phyloP scores from a whole-genome alignment of 2,888 invertebrate genomes.

The Ditylenchus weischeri region DNA sequence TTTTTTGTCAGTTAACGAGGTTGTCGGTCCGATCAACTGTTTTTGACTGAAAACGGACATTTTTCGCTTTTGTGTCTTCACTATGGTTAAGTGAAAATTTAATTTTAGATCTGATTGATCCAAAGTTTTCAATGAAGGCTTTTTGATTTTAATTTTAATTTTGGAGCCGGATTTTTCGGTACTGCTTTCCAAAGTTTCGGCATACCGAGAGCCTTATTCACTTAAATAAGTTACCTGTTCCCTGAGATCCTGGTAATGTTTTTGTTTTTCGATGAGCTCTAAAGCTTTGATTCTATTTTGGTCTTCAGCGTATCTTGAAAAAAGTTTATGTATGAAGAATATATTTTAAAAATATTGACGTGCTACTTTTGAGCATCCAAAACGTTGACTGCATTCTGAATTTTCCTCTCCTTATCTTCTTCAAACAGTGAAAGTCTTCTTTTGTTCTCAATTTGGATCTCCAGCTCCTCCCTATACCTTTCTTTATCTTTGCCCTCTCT shows the following conservation, averaged over 20 bases:
- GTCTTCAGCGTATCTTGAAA: conserved; percentile 15
- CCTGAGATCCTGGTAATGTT: conserved; percentile 7
- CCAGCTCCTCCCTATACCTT: background rate
- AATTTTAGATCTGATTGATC: too few species aligned
- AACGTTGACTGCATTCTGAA: conserved; percentile 24
- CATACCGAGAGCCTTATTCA: background rate
- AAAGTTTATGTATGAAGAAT: too few species aligned
- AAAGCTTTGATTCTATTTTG: conserved; percentile 13
- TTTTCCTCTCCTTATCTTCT: conserved; percentile 21
- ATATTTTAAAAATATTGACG: conserved; percentile 10
- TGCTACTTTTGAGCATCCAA: conserved; percentile 23
- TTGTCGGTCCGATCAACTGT: too few species aligned
- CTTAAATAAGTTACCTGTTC: conserved; percentile 11
- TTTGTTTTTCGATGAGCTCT: conserved; percentile 27
- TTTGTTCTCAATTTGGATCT: conserved; percentile 1
- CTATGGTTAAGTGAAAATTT: too few species aligned
- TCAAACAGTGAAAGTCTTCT: background rate
- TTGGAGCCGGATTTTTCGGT: too few species aligned
- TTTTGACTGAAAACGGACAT: too few species aligned
- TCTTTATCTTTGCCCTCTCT: background rate
- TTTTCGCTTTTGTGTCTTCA: too few species aligned
- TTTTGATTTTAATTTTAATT: too few species aligned
- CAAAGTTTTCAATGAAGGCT: too few species aligned
- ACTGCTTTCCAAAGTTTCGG: background rate
- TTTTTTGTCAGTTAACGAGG: too few species aligned